Conservation (phyloP, 2,797 vertebrate genomes). For the Phoebastria nigripes region DNA sequence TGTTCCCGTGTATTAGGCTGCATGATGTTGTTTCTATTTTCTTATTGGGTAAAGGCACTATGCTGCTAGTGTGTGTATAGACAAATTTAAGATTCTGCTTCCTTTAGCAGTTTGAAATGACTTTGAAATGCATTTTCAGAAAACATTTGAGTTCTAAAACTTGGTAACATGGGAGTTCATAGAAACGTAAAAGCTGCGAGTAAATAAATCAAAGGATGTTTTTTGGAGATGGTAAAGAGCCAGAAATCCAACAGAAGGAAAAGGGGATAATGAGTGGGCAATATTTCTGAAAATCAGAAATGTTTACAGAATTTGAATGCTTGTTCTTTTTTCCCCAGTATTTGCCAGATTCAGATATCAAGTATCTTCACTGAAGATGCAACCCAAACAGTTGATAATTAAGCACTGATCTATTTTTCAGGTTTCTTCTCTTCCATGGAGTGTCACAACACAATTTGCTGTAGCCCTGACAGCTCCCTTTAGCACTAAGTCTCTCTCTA, state of each 20-base stretch:
- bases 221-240: background rate
- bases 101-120: background rate
- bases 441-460: background rate
- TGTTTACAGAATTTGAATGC: background rate
- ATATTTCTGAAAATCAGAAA: constrained; percentile 18
- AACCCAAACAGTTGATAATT: background rate
- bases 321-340: background rate
- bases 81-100: background rate
- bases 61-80: background rate
- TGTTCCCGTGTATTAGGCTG: background rate
- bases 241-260: constrained; percentile 14
- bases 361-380: background rate
- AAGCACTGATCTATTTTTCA: background rate
- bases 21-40: background rate
- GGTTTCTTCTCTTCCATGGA: background rate
- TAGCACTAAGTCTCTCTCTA: background rate
- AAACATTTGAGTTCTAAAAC: background rate
- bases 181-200: background rate
- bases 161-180: background rate
- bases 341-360: background rate
- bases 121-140: constrained; percentile 1
- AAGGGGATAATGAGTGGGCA: background rate
- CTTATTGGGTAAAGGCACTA: background rate
- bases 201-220: background rate
- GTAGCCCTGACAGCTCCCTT: background rate